phyloP scores from a whole-genome alignment of 2,113 vertebrate genomes.

The Holacanthus passer region DNA sequence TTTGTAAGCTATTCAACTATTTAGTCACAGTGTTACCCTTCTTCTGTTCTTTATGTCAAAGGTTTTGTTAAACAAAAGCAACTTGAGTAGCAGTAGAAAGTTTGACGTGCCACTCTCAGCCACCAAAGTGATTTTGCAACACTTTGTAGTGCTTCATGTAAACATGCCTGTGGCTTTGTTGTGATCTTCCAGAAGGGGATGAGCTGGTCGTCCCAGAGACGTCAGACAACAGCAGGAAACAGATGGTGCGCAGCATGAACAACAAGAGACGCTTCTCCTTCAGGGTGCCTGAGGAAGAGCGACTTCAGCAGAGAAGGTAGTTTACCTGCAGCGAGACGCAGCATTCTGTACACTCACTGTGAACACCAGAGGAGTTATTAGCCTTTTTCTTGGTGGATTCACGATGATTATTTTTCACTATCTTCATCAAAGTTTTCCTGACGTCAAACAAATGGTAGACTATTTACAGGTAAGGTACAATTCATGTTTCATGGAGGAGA shows the following conservation, averaged over 20 bases:
- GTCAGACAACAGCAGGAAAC: conserved; percentile 97
- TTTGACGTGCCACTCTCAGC: not conserved
- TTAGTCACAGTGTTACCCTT: not conserved
- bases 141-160: conserved; percentile 3
- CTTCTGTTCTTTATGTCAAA: not conserved
- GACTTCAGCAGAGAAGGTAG: conserved; percentile 96
- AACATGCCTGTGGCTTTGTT: conserved; percentile 27
- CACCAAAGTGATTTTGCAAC: not conserved
- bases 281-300: conserved; percentile 96
- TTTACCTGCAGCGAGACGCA: not conserved
- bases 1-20: not conserved
- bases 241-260: conserved; percentile 97
- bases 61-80: not conserved
- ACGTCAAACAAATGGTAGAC: not conserved
- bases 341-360: not conserved
- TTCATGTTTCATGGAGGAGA: not conserved
- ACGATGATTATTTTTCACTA: not conserved
- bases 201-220: conserved; percentile 98
- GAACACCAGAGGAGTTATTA: not conserved
- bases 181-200: conserved; percentile 90
- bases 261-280: conserved; percentile 98
- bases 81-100: not conserved
- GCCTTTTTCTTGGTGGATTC: too few relatives aligned
- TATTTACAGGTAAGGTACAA: not conserved
- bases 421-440: not conserved